phyloP scores from a whole-genome alignment of 2,888 invertebrate genomes.

The Diploptera punctata region DNA sequence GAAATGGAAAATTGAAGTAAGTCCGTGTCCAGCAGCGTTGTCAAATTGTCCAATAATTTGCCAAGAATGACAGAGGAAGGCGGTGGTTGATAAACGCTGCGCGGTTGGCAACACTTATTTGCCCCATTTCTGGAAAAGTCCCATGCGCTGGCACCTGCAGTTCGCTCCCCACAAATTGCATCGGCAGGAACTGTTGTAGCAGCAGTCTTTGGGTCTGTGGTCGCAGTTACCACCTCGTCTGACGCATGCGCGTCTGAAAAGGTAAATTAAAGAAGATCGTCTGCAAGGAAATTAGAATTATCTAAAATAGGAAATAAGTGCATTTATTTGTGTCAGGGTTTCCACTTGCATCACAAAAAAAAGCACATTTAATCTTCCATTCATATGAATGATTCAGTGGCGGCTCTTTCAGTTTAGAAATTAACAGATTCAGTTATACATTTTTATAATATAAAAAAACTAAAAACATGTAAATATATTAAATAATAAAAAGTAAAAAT shows the following conservation, averaged over 20 bases:
- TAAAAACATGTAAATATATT: too few relatives aligned
- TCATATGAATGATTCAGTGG: too few relatives aligned
- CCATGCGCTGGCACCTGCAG: constrained; percentile 87
- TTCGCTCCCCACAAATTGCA: constrained; percentile 91
- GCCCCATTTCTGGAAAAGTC: constrained; percentile 88
- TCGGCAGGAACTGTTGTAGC: constrained; percentile 83
- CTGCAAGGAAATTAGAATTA: constrained; percentile 64
- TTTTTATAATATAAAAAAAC: too few relatives aligned
- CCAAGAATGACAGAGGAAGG: neutral
- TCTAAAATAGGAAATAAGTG: neutral
- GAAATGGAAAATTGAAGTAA: too few relatives aligned
- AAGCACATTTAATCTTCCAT: too few relatives aligned
- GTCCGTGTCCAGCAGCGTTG: neutral
- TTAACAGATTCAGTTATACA: too few relatives aligned
- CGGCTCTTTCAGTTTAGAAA: too few relatives aligned
- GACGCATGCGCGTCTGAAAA: constrained; percentile 85
- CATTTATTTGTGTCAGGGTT: too few relatives aligned
- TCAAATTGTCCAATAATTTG: neutral
- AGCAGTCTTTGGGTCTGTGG: constrained; percentile 84
- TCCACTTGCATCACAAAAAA: too few relatives aligned
- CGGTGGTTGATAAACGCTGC: too few relatives aligned
- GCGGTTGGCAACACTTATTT: constrained; percentile 51
- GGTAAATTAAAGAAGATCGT: constrained; percentile 82
- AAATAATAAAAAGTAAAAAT: too few relatives aligned
- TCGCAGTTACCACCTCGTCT: constrained; percentile 84